These are phyloP conservation scores for Chironomus striatipennis DNA, from an alignment of 1,140 invertebrate species.

Conservation along the genomic window DNA sequence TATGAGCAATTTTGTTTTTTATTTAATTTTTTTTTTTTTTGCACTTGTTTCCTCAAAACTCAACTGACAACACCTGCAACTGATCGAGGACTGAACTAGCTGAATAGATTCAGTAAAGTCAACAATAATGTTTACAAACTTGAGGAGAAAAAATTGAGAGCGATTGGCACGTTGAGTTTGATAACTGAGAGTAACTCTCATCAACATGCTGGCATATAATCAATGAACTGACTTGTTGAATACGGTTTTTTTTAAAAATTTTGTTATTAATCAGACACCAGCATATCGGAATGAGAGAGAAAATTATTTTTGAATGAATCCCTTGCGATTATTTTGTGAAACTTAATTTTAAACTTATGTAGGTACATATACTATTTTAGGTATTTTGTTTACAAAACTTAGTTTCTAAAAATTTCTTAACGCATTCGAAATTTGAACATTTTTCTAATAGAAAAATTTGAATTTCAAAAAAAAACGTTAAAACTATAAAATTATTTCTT, in stretches of 20 bases:
- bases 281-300: background rate
- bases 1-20: background rate
- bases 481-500: too few relatives aligned
- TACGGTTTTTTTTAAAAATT: background rate
- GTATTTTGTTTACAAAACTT: too few relatives aligned
- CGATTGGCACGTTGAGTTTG: background rate
- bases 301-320: background rate
- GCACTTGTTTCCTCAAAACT: background rate
- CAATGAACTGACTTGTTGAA: background rate
- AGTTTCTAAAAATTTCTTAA: too few relatives aligned
- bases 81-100: background rate
- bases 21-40: too few relatives aligned
- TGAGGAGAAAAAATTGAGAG: background rate
- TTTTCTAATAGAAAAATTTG: too few relatives aligned
- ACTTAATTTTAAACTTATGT: too few relatives aligned
- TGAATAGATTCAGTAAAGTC: too few relatives aligned
- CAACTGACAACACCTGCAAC: background rate
- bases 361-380: too few relatives aligned
- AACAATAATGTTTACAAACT: too few relatives aligned
- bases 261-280: background rate
- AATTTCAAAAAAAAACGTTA: too few relatives aligned
- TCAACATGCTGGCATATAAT: background rate
- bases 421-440: too few relatives aligned
- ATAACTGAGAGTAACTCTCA: background rate
- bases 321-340: too few relatives aligned